Evolutionary conservation across 2,888 invertebrate species (phyloP).

Genomic region (Lasioglossum morio): DNA sequence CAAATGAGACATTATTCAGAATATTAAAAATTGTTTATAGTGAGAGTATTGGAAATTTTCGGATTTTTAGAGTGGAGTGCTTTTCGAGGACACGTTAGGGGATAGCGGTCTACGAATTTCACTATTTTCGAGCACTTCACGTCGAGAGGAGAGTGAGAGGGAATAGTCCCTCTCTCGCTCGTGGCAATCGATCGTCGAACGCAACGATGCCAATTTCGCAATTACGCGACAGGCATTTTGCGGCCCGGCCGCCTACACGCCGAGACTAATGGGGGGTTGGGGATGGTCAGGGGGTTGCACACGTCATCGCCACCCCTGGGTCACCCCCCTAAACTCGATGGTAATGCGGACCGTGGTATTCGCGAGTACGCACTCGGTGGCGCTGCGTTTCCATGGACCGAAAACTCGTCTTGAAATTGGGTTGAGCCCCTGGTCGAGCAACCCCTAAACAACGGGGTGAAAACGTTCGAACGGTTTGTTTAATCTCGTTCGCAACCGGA

Average conservation of each 20-base stretch:
- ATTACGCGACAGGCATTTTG: slow-evolving; percentile 52
- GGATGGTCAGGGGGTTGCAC: slow-evolving; percentile 40
- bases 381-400: slow-evolving; percentile 34
- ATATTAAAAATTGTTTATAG: background rate
- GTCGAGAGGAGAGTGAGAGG: background rate
- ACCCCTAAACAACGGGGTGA: background rate
- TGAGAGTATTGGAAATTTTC: background rate
- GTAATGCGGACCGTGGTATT: slow-evolving; percentile 58
- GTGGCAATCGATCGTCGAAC: slow-evolving; percentile 45
- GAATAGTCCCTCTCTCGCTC: background rate
- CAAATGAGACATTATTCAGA: background rate
- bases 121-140: background rate
- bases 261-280: slow-evolving; percentile 34
- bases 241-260: slow-evolving; percentile 18
- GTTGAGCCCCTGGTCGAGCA: slow-evolving; percentile 26
- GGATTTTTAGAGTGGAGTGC: background rate
- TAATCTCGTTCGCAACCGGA: background rate
- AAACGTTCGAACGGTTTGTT: background rate
- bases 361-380: slow-evolving; percentile 22
- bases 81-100: background rate
- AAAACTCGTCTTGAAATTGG: slow-evolving; percentile 51
- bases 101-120: background rate
- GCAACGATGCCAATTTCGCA: slow-evolving; percentile 56
- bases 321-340: slow-evolving; percentile 53
- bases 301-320: slow-evolving; percentile 47